Conservation (phyloP, 2,113 vertebrate species). For the Tragelaphus buxtoni region DNA sequence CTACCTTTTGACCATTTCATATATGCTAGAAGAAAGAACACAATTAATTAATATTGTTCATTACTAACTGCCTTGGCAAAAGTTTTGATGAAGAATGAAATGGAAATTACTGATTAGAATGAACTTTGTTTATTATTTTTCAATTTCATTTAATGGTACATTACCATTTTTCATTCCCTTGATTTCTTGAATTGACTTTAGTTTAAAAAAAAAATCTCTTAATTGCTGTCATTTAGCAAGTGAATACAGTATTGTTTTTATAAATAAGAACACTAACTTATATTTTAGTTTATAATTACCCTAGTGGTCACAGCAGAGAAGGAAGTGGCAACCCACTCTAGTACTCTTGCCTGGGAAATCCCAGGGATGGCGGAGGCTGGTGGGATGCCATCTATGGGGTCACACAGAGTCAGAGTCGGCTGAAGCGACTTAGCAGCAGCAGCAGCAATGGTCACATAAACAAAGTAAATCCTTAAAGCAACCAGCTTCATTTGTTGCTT, state of each 20-base stretch:
- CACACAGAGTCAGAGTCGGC: accelerated
- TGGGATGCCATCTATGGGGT: neutral
- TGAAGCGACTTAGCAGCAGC: neutral
- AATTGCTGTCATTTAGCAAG: neutral
- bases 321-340: neutral
- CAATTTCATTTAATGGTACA: constrained; percentile 37
- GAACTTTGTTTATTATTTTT: constrained; percentile 47
- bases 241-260: constrained; percentile 21
- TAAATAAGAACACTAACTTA: neutral
- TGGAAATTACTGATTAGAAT: constrained; percentile 21
- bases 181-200: constrained; percentile 32
- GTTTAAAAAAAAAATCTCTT: neutral
- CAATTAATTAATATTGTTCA: constrained; percentile 29
- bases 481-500: neutral
- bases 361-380: accelerated
- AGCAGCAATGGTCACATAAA: neutral
- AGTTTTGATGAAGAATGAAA: constrained; percentile 6
- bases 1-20: neutral
- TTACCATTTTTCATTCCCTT: constrained; percentile 17
- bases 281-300: constrained; percentile 26
- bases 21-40: neutral
- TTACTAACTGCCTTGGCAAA: neutral
- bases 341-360: neutral
- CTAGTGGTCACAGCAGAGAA: neutral
- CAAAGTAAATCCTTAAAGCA: neutral